Evolutionary conservation across 1,140 invertebrate species (phyloP).

Genomic region (Euwallacea similis): DNA sequence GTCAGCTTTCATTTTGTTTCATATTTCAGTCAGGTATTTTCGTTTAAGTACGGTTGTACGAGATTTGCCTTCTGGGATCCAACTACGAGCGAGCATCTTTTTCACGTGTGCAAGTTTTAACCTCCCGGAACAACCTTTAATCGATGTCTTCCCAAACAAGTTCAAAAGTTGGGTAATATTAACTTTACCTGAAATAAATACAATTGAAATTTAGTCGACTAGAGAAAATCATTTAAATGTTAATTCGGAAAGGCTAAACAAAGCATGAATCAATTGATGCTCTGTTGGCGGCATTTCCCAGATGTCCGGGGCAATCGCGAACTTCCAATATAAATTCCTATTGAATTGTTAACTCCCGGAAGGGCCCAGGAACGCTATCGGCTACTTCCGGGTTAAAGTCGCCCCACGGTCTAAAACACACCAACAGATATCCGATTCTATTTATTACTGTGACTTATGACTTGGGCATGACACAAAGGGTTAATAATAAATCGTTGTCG

Average conservation of each 20-base stretch:
- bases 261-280: constrained; percentile 17
- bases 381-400: constrained; percentile 24
- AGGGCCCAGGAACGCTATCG: constrained; percentile 28
- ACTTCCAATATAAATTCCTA: constrained; percentile 34
- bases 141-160: too few species aligned
- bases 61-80: neutral
- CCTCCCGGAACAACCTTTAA: too few species aligned
- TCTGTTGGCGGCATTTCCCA: constrained; percentile 18
- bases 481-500: neutral
- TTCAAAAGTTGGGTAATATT: too few species aligned
- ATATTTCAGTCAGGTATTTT: constrained; percentile 8
- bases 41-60: neutral
- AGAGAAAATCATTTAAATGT: constrained; percentile 8
- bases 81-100: too few species aligned
- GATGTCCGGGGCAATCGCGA: constrained; percentile 27
- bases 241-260: constrained; percentile 14
- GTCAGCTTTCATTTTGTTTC: constrained; percentile 17
- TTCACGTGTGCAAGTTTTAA: too few species aligned
- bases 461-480: neutral
- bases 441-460: constrained; percentile 22
- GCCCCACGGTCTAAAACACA: constrained; percentile 3
- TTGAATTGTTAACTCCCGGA: constrained; percentile 36
- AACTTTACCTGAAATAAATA: too few species aligned
- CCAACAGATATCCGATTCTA: constrained; percentile 21
- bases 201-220: too few species aligned